A percentile compares a stretch with the other conserved stretches of the same genome.
phyloP scores from a whole-genome alignment of 2,888 invertebrate genomes.

The Pristionchus entomophagus region DNA sequence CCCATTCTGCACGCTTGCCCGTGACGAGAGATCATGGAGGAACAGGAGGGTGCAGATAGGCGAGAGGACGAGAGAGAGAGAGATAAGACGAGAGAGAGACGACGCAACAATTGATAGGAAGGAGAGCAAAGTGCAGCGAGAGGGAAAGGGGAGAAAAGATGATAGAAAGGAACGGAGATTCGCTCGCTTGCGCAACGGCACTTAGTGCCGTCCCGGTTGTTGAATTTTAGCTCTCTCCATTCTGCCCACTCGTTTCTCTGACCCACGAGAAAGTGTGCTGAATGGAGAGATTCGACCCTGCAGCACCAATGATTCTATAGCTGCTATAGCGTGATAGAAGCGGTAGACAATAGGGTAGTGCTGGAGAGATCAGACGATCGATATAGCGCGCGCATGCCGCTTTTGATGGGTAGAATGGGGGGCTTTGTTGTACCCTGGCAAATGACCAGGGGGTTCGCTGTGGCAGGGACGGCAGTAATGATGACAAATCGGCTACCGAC shows the following conservation, averaged over 20 bases:
- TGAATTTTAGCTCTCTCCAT: too few relatives aligned
- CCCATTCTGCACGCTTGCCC: not conserved
- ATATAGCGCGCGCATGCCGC: not conserved
- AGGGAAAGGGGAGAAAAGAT: constrained; percentile 11
- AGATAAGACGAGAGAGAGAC: constrained; percentile 8
- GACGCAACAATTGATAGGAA: constrained; percentile 20
- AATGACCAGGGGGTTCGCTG: too few relatives aligned
- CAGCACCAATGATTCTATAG: too few relatives aligned
- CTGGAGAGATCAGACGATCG: not conserved
- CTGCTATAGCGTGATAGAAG: not conserved
- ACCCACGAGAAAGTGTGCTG: too few relatives aligned
- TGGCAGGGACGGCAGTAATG: too few relatives aligned
- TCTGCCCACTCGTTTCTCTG: too few relatives aligned
- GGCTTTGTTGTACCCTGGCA: not conserved
- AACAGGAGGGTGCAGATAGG: not conserved
- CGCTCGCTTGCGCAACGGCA: not conserved
- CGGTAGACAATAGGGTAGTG: not conserved
- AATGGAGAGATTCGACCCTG: too few relatives aligned
- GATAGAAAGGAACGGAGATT: constrained; percentile 11
- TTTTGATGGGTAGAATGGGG: not conserved
- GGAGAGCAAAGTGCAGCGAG: not conserved
- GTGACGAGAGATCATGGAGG: not conserved
- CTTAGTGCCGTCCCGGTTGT: too few relatives aligned
- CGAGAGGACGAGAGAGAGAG: not conserved
- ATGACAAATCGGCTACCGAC: too few relatives aligned